phyloP scores from a whole-genome alignment of 64 coral and sea anemone species.

The Orbicella faveolata region DNA sequence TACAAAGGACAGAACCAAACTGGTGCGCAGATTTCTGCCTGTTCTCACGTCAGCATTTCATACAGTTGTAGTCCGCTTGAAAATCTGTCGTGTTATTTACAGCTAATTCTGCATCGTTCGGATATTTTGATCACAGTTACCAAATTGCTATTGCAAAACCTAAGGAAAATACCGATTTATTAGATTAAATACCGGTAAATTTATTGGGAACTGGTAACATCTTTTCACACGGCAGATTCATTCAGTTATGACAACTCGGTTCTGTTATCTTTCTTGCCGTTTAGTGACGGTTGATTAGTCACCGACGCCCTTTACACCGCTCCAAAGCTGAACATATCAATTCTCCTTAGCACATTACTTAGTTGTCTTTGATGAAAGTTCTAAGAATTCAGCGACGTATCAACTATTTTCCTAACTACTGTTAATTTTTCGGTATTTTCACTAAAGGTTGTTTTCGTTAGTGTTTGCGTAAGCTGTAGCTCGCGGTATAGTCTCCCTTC shows the following conservation, averaged over 20 bases:
- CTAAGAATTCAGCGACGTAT: too few species aligned
- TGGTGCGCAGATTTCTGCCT: not conserved
- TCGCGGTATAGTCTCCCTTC: too few species aligned
- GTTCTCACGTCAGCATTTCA: not conserved
- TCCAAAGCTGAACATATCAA: not conserved
- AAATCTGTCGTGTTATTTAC: constrained; percentile 7
- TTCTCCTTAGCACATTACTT: not conserved
- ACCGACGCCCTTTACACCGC: not conserved
- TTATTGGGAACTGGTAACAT: not conserved
- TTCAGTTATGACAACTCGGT: not conserved
- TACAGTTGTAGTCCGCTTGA: not conserved
- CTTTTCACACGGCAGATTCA: not conserved
- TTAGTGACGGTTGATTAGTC: constrained; percentile 11
- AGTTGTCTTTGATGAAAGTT: not conserved
- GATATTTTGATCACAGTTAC: not conserved
- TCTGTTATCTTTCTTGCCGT: not conserved
- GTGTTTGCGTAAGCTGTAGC: too few species aligned
- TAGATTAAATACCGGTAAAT: not conserved
- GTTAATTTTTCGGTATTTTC: too few species aligned
- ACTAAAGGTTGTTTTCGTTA: too few species aligned
- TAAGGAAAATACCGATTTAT: not conserved
- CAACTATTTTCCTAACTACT: too few species aligned
- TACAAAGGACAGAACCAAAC: not conserved
- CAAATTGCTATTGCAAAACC: not conserved
- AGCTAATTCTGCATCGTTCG: not conserved